Evolutionary conservation across 2,888 invertebrate genomes (phyloP), one percentile per base, ranked within the genome.

Genomic region (Chrysolina oricalcia): DNA sequence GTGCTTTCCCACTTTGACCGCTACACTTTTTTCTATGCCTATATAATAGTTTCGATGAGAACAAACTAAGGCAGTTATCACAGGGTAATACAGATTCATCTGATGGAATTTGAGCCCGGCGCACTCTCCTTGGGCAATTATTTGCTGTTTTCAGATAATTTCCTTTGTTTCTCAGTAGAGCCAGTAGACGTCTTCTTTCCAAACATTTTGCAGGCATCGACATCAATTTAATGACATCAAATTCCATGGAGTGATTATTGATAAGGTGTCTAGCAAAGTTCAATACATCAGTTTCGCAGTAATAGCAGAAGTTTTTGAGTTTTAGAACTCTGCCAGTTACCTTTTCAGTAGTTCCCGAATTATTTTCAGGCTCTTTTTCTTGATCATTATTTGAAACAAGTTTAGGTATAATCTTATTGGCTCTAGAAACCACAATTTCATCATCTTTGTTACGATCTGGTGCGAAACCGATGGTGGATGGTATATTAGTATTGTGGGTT

Each of bases 51-150:
- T 80, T 81, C 13, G 67, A 17, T 4, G 80, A 78, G 73, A 74
- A 82, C 68, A 75, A 81, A 0, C 81, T 81, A 23, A 78, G 63
- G 71, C 82, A 82, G 69, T 77, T 56, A 21, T 48, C 63, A 69
- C 81, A 82, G 8, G 81, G 79, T 23, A 81, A 69, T 23, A 75
- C 11, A 62, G 70, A 13, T 17, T 4, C 17, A 66, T 56, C 21
- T 59, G 40, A 40, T 48, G 50, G 68, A 68, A 53, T 68, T 50
- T 50, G 53, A 53, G 11, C 48, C 48, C 48, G 11, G 48, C n/a
- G 48, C n/a, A 48, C 48, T 40, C 53, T 50, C 35, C 53, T 68
- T 23, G 50, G 35, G 50, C 50, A 68, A 53, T 53, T 68, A 53
- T 68, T 53, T 68, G 68, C 6, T 35, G 50, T 53, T 68, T 70